These are phyloP conservation scores for Diarsia rubi DNA, from an alignment of 2,888 invertebrate genomes.

Conservation along the genomic window DNA sequence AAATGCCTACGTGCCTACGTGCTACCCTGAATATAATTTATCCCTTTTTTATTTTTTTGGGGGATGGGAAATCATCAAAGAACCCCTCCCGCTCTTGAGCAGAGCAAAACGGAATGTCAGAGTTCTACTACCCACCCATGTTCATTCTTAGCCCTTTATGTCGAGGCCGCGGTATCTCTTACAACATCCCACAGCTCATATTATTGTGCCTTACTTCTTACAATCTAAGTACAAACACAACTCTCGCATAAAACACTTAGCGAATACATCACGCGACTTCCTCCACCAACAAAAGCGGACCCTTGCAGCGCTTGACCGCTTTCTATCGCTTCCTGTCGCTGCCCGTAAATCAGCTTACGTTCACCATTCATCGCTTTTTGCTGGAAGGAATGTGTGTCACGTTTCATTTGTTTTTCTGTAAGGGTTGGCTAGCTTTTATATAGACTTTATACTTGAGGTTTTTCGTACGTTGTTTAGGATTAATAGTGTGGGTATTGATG, in stretches of 20 bases:
- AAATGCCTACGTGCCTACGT: too few relatives aligned
- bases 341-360: conserved; percentile 61
- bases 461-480: not conserved
- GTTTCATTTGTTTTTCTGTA: conserved; percentile 55
- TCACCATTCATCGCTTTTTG: conserved; percentile 63
- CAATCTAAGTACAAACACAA: not conserved
- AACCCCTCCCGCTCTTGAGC: too few relatives aligned
- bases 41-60: too few relatives aligned
- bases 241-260: conserved; percentile 56
- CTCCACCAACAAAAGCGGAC: conserved; percentile 59
- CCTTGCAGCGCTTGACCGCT: conserved; percentile 68
- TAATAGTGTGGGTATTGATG: not conserved
- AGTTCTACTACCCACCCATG: too few relatives aligned
- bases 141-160: too few relatives aligned
- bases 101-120: too few relatives aligned
- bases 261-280: conserved; percentile 56
- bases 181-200: too few relatives aligned
- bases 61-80: too few relatives aligned
- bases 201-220: too few relatives aligned
- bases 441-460: not conserved
- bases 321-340: conserved; percentile 65
- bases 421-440: conserved; percentile 36
- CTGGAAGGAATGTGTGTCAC: conserved; percentile 53
- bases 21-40: too few relatives aligned
- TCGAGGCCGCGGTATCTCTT: too few relatives aligned